A percentile compares a stretch with the other conserved stretches of the same genome.
These are phyloP conservation scores for Phodopus roborovskii DNA, from an alignment of 2,113 vertebrate genomes.

Conservation along the genomic window DNA sequence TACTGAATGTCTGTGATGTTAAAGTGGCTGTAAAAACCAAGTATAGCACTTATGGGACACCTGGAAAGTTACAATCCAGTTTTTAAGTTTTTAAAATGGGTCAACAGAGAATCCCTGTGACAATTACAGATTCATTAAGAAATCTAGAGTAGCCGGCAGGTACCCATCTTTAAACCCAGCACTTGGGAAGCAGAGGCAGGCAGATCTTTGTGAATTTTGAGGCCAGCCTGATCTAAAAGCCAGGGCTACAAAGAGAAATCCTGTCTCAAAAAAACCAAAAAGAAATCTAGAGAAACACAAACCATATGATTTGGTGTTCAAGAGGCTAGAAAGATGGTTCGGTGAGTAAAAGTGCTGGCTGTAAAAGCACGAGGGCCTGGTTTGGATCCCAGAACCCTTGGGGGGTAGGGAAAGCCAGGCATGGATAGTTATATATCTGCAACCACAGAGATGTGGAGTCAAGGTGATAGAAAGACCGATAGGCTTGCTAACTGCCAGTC, in stretches of 20 bases:
- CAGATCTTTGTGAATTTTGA: neutral
- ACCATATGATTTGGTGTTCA: neutral
- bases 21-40: constrained; percentile 45
- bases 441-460: neutral
- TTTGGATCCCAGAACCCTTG: too few relatives aligned
- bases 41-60: constrained; percentile 10
- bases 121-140: constrained; percentile 37
- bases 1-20: neutral
- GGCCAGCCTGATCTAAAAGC: neutral
- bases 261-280: neutral
- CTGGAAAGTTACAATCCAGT: neutral
- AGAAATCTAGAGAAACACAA: neutral
- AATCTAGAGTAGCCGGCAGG: neutral
- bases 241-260: neutral
- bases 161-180: neutral
- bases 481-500: neutral
- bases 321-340: neutral
- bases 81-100: neutral
- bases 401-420: neutral
- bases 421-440: neutral
- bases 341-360: too few relatives aligned
- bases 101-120: neutral
- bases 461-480: neutral
- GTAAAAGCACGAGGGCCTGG: neutral
- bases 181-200: neutral